Base-by-base conservation (phyloP, 1,140 invertebrate genomes). In the Saccostrea cuccullata region DNA sequence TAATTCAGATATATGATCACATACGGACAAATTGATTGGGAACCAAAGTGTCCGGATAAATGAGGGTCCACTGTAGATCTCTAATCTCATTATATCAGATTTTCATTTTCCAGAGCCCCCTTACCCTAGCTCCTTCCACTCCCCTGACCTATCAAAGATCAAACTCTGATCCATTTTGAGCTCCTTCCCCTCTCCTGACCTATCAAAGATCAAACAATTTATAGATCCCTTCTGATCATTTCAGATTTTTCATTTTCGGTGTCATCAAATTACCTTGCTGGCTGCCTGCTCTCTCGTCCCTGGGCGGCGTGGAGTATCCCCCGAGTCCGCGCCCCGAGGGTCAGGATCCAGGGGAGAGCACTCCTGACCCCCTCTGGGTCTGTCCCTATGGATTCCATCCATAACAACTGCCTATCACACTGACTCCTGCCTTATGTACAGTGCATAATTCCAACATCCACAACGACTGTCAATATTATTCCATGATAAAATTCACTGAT, bases 131-230 rank as follows among this genome's bases (percentile, higher is more conserved):
- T 83, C 15, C 82, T 30, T 60, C 87, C 82, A 56, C n/a, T 86
- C 55, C 55, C 73, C 47, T 15, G 55, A 64, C n/a, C 77, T 82
- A 64, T 15, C 13, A 9, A 47, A 47, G 47, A 47, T 47, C 47
- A 47, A 0, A 47, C 6, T n/a, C n/a, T n/a, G n/a, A n/a, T n/a
- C n/a, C n/a, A n/a, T n/a, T n/a, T n/a, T n/a, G n/a, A n/a, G n/a
- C n/a, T 83, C 15, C 82, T 30, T 60, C 87, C 82, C 56, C n/a
- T 86, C 55, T 47, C 73, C 47, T 15, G 55, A 64, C n/a, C 77
- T 82, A 64, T 15, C 13, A 9, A 47, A 47, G 47, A 47, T 47
- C 47, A 47, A 0, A 47, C 6, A 6, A 47, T 6, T 8, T 9
- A 47, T 47, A 47, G 47, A 47, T 47, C 47, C 47, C 47, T 47